Evolutionary conservation across 2,888 invertebrate species (phyloP).

Genomic region (Nebria brevicollis): DNA sequence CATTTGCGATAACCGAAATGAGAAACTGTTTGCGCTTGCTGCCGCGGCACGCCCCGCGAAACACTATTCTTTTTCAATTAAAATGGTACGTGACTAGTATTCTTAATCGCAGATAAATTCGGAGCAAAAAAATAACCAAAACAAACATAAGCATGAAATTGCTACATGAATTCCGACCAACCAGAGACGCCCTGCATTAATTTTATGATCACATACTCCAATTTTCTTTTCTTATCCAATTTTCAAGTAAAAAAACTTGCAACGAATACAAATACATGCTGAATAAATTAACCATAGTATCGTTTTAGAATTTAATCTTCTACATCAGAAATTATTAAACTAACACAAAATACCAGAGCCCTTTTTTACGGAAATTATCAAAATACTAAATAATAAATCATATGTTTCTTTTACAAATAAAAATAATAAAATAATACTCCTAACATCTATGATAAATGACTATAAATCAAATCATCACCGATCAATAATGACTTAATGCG

Average conservation of each 20-base stretch:
- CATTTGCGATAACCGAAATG: constrained; percentile 45
- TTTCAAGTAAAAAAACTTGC: not conserved
- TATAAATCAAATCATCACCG: too few species aligned
- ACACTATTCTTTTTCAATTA: constrained; percentile 46
- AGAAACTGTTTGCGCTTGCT: constrained; percentile 36
- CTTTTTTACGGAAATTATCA: too few species aligned
- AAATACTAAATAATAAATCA: too few species aligned
- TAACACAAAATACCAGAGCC: not conserved
- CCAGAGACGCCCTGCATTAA: not conserved
- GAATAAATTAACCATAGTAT: not conserved
- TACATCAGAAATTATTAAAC: not conserved
- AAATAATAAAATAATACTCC: too few species aligned
- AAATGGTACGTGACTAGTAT: constrained; percentile 37
- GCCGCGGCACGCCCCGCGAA: too few species aligned
- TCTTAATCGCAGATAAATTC: constrained; percentile 36
- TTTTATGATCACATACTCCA: not conserved
- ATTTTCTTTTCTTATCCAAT: not conserved
- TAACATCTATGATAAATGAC: too few species aligned
- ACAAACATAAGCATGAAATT: not conserved
- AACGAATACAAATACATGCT: not conserved
- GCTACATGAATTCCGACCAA: not conserved
- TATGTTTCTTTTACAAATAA: too few species aligned
- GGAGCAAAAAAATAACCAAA: not conserved
- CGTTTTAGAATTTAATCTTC: not conserved
- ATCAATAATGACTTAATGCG: too few species aligned